phyloP scores from a whole-genome alignment of 2,113 vertebrate genomes.

The Albula goreensis region DNA sequence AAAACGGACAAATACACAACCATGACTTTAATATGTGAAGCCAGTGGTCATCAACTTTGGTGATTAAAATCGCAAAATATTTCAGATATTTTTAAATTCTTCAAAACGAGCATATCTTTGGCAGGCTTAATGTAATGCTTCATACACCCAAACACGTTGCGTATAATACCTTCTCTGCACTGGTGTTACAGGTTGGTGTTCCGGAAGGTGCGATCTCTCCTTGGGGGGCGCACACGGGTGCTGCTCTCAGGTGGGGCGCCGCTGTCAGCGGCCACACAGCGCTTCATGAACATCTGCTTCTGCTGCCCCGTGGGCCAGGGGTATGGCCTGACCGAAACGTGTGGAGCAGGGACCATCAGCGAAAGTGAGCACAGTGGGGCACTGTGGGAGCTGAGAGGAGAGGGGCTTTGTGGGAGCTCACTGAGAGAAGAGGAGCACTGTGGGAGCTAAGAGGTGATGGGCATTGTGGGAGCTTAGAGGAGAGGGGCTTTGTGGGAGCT shows the following conservation, averaged over 20 bases:
- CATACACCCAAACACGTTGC: neutral
- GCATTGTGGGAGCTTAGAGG: neutral
- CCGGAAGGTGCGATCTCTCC: constrained; percentile 81
- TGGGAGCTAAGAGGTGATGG: neutral
- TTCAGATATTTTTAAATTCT: too few relatives aligned
- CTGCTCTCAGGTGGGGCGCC: constrained; percentile 91
- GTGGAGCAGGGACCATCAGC: constrained; percentile 85
- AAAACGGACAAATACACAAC: too few relatives aligned
- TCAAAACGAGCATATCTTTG: too few relatives aligned
- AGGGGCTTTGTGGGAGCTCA: neutral
- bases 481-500: constrained; percentile 45
- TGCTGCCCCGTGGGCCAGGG: constrained; percentile 95
- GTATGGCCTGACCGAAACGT: constrained; percentile 90
- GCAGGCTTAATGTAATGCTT: too few relatives aligned
- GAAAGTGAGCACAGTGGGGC: constrained; percentile 69
- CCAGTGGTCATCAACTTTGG: too few relatives aligned
- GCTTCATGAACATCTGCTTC: constrained; percentile 97
- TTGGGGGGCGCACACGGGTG: constrained; percentile 84
- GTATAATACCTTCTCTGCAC: neutral
- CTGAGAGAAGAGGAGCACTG: too few relatives aligned
- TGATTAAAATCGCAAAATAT: too few relatives aligned
- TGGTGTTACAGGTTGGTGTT: constrained; percentile 81
- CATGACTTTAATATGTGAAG: too few relatives aligned
- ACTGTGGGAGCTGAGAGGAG: neutral
- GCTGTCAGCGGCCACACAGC: constrained; percentile 85